Evolutionary conservation across 2,888 invertebrate species (phyloP).

Genomic region (Sympetrum striolatum): DNA sequence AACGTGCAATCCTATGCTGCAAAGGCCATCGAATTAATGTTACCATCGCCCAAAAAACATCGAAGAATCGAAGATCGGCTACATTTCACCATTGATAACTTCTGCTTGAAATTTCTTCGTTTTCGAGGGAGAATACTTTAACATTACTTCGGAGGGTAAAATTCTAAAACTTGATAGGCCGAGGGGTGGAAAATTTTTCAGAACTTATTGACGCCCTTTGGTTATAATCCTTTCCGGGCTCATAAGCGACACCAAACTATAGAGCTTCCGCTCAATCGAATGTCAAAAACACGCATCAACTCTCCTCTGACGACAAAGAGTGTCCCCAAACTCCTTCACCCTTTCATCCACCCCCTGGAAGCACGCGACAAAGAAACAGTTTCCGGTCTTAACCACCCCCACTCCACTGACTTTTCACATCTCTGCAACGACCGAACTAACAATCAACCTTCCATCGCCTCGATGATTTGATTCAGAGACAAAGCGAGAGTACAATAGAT

Average conservation of each 20-base stretch:
- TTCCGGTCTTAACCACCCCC: background rate
- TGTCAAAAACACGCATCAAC: background rate
- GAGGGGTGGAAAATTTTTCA: background rate
- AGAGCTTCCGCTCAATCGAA: background rate
- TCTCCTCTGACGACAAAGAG: background rate
- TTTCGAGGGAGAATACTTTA: too few relatives aligned
- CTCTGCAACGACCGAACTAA: background rate
- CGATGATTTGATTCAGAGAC: too few relatives aligned
- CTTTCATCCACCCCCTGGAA: background rate
- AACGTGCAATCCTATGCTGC: too few relatives aligned
- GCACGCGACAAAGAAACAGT: background rate
- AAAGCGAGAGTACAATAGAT: too few relatives aligned
- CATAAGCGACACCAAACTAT: background rate
- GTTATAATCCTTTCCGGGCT: background rate
- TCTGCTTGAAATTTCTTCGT: too few relatives aligned
- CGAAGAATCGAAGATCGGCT: too few relatives aligned
- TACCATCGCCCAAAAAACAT: too few relatives aligned
- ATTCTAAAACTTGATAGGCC: too few relatives aligned
- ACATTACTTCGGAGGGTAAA: too few relatives aligned
- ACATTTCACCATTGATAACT: too few relatives aligned
- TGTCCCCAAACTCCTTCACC: background rate
- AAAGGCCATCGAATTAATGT: too few relatives aligned
- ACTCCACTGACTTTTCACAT: background rate
- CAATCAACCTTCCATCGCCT: background rate
- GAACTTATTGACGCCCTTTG: background rate